These are phyloP conservation scores for Adela reaumurella DNA, from an alignment of 2,888 invertebrate genomes.

Conservation along the genomic window DNA sequence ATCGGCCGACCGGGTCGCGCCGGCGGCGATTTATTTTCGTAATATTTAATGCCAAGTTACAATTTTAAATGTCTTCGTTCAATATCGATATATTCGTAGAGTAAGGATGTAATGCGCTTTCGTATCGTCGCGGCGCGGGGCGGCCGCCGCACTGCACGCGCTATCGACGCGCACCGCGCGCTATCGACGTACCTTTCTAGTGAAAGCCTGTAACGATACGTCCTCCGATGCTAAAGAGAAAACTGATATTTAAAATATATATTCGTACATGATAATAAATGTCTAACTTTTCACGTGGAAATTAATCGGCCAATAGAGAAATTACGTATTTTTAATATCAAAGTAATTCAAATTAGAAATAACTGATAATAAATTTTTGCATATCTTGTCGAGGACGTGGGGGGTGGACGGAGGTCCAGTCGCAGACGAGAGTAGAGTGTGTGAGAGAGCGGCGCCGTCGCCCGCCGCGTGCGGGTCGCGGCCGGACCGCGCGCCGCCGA, in stretches of 20 bases:
- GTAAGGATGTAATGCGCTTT: slow-evolving; percentile 22
- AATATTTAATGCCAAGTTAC: slow-evolving; percentile 55
- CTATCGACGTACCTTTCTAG: slow-evolving; percentile 53
- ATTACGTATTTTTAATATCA: slow-evolving; percentile 57
- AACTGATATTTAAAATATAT: slow-evolving; percentile 43
- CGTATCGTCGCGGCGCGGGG: background rate
- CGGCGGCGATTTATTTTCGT: slow-evolving; percentile 57
- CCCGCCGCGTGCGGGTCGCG: too few relatives aligned
- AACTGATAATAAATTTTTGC: slow-evolving; percentile 35
- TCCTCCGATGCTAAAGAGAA: slow-evolving; percentile 49
- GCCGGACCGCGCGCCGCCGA: background rate
- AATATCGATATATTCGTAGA: slow-evolving; percentile 50
- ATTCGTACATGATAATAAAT: slow-evolving; percentile 47
- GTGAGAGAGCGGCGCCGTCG: background rate
- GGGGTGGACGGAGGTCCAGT: background rate
- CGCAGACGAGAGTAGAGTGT: background rate
- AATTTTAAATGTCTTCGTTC: slow-evolving; percentile 53
- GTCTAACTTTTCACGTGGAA: slow-evolving; percentile 51
- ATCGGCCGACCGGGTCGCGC: slow-evolving; percentile 51
- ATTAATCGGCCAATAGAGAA: slow-evolving; percentile 52
- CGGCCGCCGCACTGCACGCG: slow-evolving; percentile 21
- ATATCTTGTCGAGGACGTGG: slow-evolving; percentile 46
- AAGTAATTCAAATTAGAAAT: slow-evolving; percentile 41
- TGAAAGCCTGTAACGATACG: slow-evolving; percentile 56
- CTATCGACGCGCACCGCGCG: slow-evolving; percentile 46